Evolutionary conservation across 1,140 invertebrate genomes (phyloP), one percentile per base, ranked within the genome.

Genomic region (Leptonema lineaticorne): DNA sequence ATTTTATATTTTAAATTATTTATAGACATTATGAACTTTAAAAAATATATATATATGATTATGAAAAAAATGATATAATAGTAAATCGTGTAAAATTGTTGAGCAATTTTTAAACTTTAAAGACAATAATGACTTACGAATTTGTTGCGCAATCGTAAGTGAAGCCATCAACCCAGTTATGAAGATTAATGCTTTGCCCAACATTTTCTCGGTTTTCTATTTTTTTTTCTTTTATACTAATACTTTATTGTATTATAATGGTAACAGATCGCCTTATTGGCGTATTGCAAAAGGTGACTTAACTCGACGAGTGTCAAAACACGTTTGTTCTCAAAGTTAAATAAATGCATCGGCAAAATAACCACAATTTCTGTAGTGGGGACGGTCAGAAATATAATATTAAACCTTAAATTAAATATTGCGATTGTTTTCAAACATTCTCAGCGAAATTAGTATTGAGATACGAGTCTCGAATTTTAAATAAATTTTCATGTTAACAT

Each of bases 221-320:
- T n/a, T n/a, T n/a, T n/a, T n/a, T n/a, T n/a, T n/a, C n/a, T n/a
- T n/a, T n/a, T n/a, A n/a, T n/a, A n/a, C n/a, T n/a, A n/a, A n/a
- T n/a, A n/a, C n/a, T n/a, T n/a, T n/a, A n/a, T n/a, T n/a, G n/a
- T n/a, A n/a, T n/a, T n/a, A n/a, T n/a, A 46, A 46, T 16, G 7
- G 3, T 4, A 9, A 24, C n/a, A 20, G 46, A 26, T 45, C 37
- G 37, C 14, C 14, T 3, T n/a, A 14, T 2, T 4, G n/a, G n/a
- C n/a, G 50, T 22, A 24, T 53, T 53, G 20, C 50, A 24, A 26
- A 4, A 24, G 50, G 7, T 22, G 20, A 53, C 50, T 24, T 24
- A 53, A 14, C 50, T 53, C 50, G 50, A 53, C 50, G 50, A 14
- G 20, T 53, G 50, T 53, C 50, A 53, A 53, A 26, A 22, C 50